Conservation (phyloP, 2,113 vertebrate genomes). For the Siphamia tubifer region DNA sequence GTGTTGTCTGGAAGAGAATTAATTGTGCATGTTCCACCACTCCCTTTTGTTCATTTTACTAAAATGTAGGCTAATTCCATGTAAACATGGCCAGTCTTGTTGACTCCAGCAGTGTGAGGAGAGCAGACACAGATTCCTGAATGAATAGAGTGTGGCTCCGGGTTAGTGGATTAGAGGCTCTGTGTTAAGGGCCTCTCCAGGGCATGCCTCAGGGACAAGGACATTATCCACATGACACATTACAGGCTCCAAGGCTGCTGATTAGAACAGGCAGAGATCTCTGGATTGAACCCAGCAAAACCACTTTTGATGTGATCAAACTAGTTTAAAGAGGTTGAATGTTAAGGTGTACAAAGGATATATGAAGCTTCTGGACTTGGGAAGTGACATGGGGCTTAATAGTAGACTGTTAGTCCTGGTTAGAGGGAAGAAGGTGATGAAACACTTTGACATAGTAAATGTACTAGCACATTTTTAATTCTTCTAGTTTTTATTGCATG, state of each 20-base stretch:
- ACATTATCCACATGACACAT: constrained; percentile 80
- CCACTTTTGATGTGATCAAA: constrained; percentile 73
- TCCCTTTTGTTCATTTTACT: constrained; percentile 68
- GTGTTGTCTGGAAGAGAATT: constrained; percentile 66
- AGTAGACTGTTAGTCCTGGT: constrained; percentile 54
- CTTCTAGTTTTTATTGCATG: constrained; percentile 51
- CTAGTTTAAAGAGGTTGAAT: constrained; percentile 68
- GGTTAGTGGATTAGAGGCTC: constrained; percentile 73
- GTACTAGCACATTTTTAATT: constrained; percentile 31
- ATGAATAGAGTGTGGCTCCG: constrained; percentile 63
- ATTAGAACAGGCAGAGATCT: constrained; percentile 70
- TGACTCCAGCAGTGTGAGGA: constrained; percentile 65
- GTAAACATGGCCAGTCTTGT: constrained; percentile 69
- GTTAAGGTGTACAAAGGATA: constrained; percentile 67
- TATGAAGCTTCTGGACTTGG: constrained; percentile 49
- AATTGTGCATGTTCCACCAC: constrained; percentile 57
- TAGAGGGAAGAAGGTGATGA: constrained; percentile 69
- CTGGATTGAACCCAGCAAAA: constrained; percentile 60
- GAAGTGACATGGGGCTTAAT: constrained; percentile 35
- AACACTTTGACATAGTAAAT: constrained; percentile 56
- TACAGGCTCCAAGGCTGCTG: constrained; percentile 63
- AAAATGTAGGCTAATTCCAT: constrained; percentile 73
- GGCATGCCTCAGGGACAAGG: constrained; percentile 66
- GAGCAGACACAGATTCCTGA: constrained; percentile 57
- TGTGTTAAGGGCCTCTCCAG: constrained; percentile 65